These are phyloP conservation scores for Pachyramphus minor DNA, from an alignment of 2,113 vertebrate genomes.

Conservation along the genomic window DNA sequence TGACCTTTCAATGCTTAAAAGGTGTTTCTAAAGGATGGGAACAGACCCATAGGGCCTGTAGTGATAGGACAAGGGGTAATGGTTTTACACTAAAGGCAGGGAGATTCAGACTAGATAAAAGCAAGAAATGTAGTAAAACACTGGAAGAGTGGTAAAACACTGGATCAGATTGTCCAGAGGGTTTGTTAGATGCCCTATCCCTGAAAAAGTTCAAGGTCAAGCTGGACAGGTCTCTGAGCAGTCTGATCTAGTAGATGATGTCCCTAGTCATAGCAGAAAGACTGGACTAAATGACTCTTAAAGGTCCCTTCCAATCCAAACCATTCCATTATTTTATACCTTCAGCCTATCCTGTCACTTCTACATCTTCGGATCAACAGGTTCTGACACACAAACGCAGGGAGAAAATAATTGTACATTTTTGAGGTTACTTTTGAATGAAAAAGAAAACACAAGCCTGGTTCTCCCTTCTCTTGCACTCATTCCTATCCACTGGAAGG, in stretches of 20 bases:
- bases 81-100: background rate
- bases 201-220: background rate
- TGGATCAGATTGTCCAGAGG: background rate
- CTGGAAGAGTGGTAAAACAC: background rate
- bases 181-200: too few relatives aligned
- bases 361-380: background rate
- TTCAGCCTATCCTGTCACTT: background rate
- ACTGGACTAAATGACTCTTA: background rate
- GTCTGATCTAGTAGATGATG: background rate
- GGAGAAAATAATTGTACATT: accelerated
- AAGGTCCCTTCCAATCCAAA: background rate
- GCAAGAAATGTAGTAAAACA: background rate
- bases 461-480: background rate
- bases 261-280: background rate
- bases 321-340: background rate
- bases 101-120: background rate
- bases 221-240: accelerated
- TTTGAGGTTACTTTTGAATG: background rate
- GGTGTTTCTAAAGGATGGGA: background rate
- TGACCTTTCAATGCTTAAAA: background rate
- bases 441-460: background rate
- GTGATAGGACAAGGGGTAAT: background rate
- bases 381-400: background rate
- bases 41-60: background rate
- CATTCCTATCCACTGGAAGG: background rate